Base-by-base conservation (phyloP, 2,888 invertebrate genomes). In the Sarcophaga variegata region DNA sequence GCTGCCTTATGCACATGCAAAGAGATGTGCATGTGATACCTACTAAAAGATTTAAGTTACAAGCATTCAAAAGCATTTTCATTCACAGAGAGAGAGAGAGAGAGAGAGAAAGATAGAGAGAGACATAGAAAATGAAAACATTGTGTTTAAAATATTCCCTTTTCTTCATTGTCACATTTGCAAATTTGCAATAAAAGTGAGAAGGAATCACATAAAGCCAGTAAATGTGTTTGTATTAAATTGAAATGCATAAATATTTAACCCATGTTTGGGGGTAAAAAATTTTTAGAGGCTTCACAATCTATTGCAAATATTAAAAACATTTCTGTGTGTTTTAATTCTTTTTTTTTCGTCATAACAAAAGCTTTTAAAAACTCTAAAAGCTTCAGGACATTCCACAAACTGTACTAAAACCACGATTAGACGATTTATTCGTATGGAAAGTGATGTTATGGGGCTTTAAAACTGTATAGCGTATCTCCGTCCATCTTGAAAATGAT, bases 221-320 rank as follows among this genome's bases (percentile, higher is more conserved):
- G 80, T 72, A 67, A 14, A 20, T 81, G 66, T 54, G 37, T 37
- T 37, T 66, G 62, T 72, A 67, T 66, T 67, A 76, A 85, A 84
- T 85, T 85, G 84, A 81, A 85, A 76, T 85, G 76, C 80, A 80
- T 84, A 84, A 84, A 84, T 84, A 76, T 62, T 76, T 84, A 84
- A 81, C 76, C 80, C 80, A 49, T n/a, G 37, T 66, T 8, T 2
- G 22, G 27, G 6, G 6, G 11, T 0, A 12, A 8, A 2, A 47
- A 20, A 47, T 4, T n/a, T 27, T n/a, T 49, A 5, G 0, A 27
- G 0, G 22, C 6, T 62, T 25, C 1, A 14, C n/a, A 4, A 14
- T n/a, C 0, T 47, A 22, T 47, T 20, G 8, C 8, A 14, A 37
- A 37, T 37, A 37, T 37, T 14, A 25, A 14, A 27, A 2, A 4